Evolutionary conservation across 2,797 vertebrate species (phyloP), one percentile per base, ranked within the genome.

Genomic region (Parauchenoglanis punctatus): DNA sequence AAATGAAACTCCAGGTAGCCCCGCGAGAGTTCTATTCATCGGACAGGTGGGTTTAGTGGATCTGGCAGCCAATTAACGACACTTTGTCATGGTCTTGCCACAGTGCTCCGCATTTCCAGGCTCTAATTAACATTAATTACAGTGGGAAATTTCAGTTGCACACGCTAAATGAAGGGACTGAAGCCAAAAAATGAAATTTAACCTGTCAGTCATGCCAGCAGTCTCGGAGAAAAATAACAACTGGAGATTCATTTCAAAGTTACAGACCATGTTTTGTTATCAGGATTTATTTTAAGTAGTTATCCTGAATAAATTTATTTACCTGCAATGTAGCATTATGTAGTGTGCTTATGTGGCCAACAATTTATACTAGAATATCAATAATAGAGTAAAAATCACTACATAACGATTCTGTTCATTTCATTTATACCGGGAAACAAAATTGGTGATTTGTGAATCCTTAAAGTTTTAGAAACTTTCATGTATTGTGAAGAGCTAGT

Each of bases 41-140:
- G 84, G 95, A 95, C 95, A 96, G 95, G 95, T 95, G 93, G 94
- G 95, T 95, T 95, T 95, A 96, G 95, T 94, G 95, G 93, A 94
- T 93, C 92, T 96, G 95, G 94, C 95, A 96, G 94, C 95, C 95
- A 95, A 95, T 96, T 96, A 96, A 95, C 93, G 95, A 94, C 93
- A 94, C 95, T 96, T 96, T 96, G 96, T 96, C 94, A 96, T 92
- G 94, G 94, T 94, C 92, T 92, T 92, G 94, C 95, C 95, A 95
- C 92, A 90, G 87, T 93, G 95, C 93, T 91, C 93, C 94, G 94
- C 95, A 95, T 95, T 94, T 95, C 94, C 93, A 95, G 94, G 92
- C 94, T 95, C 93, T 95, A 95, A 96, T 95, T 93, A 94, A 93
- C 95, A 95, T 96, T 95, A 95, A 96, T 96, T 95, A 95, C 92